These are phyloP conservation scores for Keiferia lycopersicella DNA, from an alignment of 2,888 invertebrate species.

Conservation along the genomic window DNA sequence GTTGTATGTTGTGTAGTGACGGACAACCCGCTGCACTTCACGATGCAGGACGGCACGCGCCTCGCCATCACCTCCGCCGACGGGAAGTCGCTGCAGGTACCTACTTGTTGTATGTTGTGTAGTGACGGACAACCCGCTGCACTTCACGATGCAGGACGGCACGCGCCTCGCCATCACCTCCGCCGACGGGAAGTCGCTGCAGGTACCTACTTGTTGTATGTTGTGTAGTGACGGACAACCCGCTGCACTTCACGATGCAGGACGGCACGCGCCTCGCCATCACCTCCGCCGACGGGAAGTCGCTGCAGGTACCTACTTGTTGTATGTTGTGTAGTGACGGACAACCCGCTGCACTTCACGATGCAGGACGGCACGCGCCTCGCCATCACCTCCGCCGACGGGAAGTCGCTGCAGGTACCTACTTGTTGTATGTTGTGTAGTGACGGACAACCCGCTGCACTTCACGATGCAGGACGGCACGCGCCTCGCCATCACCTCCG, in stretches of 20 bases:
- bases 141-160: conserved; percentile 86
- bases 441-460: too few species aligned
- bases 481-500: conserved; percentile 82
- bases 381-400: conserved; percentile 81
- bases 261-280: conserved; percentile 85
- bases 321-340: too few species aligned
- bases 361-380: conserved; percentile 86
- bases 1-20: too few species aligned
- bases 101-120: too few species aligned
- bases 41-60: conserved; percentile 85
- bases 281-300: conserved; percentile 78
- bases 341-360: conserved; percentile 84
- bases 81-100: conserved; percentile 69
- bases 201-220: too few species aligned
- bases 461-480: conserved; percentile 86
- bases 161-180: conserved; percentile 83
- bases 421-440: too few species aligned
- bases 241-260: conserved; percentile 84
- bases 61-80: conserved; percentile 83
- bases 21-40: too few species aligned
- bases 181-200: conserved; percentile 74
- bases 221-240: too few species aligned
- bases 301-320: conserved; percentile 70
- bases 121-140: too few species aligned
- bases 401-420: conserved; percentile 69